Evolutionary conservation across 2,797 vertebrate genomes (phyloP).

Genomic region (Pteropus rufus): DNA sequence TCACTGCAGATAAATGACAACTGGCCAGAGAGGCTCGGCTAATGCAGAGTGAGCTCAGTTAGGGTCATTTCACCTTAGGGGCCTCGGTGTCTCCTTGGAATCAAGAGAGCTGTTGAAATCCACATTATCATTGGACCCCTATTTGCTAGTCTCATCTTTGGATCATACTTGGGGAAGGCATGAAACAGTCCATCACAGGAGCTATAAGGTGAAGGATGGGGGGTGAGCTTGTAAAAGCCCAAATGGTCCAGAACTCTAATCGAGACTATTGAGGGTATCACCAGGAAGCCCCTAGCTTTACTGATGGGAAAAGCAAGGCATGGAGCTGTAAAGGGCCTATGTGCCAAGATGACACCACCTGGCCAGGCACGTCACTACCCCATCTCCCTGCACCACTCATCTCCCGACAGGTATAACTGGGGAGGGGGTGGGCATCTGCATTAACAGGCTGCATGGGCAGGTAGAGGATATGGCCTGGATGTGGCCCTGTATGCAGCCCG

Average conservation of each 20-base stretch:
- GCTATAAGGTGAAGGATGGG: background rate
- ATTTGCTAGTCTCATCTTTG: background rate
- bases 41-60: rapidly evolving
- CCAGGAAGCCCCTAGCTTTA: background rate
- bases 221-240: rapidly evolving
- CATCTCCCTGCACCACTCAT: background rate
- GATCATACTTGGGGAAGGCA: background rate
- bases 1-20: background rate
- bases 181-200: background rate
- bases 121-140: rapidly evolving
- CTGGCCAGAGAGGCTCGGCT: background rate
- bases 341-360: background rate
- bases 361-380: background rate
- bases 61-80: background rate
- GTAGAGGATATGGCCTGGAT: background rate
- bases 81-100: background rate
- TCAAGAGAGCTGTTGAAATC: background rate
- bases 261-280: background rate
- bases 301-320: slow-evolving; percentile 24
- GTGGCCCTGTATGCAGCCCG: background rate
- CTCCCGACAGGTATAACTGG: background rate
- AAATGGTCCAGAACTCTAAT: background rate
- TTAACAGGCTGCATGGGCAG: background rate
- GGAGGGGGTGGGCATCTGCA: background rate
- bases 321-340: background rate